phyloP scores from a whole-genome alignment of 2,797 vertebrate species.

The Gastrophryne carolinensis region DNA sequence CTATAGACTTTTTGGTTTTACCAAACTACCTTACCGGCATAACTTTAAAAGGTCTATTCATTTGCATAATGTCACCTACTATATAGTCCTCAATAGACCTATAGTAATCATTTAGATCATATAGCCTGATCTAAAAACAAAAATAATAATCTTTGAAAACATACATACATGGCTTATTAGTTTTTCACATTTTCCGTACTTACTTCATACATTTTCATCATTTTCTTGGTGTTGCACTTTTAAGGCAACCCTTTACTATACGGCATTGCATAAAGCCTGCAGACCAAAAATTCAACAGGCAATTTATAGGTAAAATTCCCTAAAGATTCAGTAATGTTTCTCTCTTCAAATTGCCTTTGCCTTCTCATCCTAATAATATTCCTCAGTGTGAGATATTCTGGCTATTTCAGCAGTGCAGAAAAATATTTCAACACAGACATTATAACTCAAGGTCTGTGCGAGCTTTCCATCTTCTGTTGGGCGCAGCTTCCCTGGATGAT shows the following conservation, averaged over 20 bases:
- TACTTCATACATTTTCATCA: too few species aligned
- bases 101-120: too few species aligned
- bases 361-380: conserved; percentile 15
- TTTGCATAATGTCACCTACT: too few species aligned
- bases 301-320: conserved; percentile 23
- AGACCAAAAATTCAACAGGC: not conserved
- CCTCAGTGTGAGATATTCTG: conserved; percentile 12
- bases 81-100: too few species aligned
- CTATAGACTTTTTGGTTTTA: too few species aligned
- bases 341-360: conserved; percentile 20
- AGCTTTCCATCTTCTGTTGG: conserved; percentile 14
- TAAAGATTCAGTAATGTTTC: conserved; percentile 15
- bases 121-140: too few species aligned
- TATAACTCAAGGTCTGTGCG: conserved; percentile 33
- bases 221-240: not conserved
- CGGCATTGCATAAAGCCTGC: not conserved
- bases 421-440: conserved; percentile 14
- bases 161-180: too few species aligned
- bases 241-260: not conserved
- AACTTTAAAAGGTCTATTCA: too few species aligned
- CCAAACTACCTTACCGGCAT: too few species aligned
- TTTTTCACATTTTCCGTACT: too few species aligned
- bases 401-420: not conserved
- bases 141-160: too few species aligned
- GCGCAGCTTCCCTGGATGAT: not conserved